Evolutionary conservation across 37 sponge, comb jelly and placozoan species (phyloP).

Genomic region (Oopsacas minuta): DNA sequence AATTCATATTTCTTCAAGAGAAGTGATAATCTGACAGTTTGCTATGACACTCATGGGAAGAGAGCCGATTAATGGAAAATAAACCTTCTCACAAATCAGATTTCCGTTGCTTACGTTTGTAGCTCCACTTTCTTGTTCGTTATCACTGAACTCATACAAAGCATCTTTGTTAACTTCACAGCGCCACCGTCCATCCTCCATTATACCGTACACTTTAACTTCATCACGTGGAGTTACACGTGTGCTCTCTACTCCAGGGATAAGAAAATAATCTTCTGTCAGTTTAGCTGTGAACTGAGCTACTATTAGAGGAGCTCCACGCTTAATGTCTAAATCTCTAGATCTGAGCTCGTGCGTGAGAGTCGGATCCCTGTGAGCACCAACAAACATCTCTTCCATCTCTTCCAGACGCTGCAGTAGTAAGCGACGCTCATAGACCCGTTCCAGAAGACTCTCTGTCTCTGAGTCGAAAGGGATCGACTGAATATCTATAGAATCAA

Average conservation of each 20-base stretch:
- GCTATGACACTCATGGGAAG: slow-evolving; percentile 7
- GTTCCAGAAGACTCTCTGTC: not conserved
- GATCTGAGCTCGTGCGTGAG: not conserved
- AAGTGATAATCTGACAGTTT: not conserved
- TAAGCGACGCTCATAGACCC: not conserved
- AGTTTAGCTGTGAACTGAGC: not conserved
- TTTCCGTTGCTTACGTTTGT: not conserved
- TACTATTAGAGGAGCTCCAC: not conserved
- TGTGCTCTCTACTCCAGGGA: not conserved
- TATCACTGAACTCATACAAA: not conserved
- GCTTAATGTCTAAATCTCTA: not conserved
- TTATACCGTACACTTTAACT: not conserved
- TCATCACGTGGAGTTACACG: not conserved
- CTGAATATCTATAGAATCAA: not conserved
- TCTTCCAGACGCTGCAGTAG: not conserved
- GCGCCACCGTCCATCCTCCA: slow-evolving; percentile 20
- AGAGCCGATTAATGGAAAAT: not conserved
- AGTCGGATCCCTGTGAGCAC: not conserved
- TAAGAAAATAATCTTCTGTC: not conserved
- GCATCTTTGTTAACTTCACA: not conserved
- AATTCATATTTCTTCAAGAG: not conserved
- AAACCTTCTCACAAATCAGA: not conserved
- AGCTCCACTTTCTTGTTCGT: not conserved
- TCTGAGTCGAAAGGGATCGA: not conserved
- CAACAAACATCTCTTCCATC: slow-evolving; percentile 10